These are phyloP conservation scores for Dendronephthya gigantea DNA, from an alignment of 64 coral and sea anemone genomes.

Conservation along the genomic window DNA sequence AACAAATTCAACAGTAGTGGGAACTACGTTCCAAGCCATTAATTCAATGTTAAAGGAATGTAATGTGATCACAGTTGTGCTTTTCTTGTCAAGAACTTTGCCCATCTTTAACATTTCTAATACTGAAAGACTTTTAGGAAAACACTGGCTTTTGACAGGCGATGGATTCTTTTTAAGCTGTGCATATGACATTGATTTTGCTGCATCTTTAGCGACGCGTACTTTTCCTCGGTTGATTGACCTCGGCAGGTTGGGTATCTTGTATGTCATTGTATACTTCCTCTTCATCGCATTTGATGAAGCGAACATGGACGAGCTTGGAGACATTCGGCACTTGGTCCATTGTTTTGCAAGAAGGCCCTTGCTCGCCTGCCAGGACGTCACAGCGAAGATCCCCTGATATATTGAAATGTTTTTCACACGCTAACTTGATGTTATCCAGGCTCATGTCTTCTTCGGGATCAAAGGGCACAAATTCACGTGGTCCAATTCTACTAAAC, in stretches of 20 bases:
- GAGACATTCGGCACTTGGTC: background rate
- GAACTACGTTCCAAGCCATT: too few relatives aligned
- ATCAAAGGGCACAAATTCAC: conserved; percentile 7
- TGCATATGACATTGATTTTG: background rate
- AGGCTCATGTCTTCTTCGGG: background rate
- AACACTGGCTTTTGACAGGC: conserved; percentile 9
- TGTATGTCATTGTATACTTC: background rate
- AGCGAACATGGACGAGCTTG: background rate
- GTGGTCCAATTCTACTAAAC: background rate
- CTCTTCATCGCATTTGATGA: background rate
- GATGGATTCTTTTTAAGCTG: background rate
- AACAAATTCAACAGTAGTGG: too few relatives aligned
- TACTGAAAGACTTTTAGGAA: conserved; percentile 1
- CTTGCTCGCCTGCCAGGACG: background rate
- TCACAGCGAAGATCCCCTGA: background rate
- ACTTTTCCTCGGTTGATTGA: background rate
- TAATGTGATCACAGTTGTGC: too few relatives aligned
- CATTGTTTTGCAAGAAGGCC: background rate
- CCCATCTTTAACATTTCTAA: conserved; percentile 9
- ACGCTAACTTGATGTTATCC: background rate
- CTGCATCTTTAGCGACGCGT: background rate
- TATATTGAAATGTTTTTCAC: background rate
- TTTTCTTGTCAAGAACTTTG: conserved; percentile 7
- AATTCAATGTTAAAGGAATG: too few relatives aligned
- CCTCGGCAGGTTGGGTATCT: background rate